These are phyloP conservation scores for Bombus sylvicola DNA, from an alignment of 1,140 invertebrate genomes.

Conservation along the genomic window DNA sequence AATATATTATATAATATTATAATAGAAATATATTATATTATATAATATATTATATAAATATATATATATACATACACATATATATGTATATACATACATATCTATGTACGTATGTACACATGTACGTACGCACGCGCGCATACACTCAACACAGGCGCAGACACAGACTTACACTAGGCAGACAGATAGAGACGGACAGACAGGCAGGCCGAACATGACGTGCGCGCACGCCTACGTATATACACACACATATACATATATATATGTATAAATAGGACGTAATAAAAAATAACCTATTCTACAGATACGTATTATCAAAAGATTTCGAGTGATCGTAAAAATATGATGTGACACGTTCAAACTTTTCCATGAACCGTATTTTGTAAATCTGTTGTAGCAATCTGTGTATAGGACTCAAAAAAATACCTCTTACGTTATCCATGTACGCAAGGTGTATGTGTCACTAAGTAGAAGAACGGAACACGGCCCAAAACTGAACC, in stretches of 20 bases:
- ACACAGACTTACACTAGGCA: background rate
- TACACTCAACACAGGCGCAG: background rate
- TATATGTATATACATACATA: too few species aligned
- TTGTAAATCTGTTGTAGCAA: conserved; percentile 60
- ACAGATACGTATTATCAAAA: conserved; percentile 65
- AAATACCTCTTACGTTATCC: conserved; percentile 53
- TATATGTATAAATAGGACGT: conserved; percentile 60
- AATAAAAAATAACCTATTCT: conserved; percentile 70
- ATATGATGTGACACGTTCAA: conserved; percentile 62
- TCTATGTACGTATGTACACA: too few species aligned
- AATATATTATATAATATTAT: background rate
- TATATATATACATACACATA: too few species aligned
- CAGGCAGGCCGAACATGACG: background rate
- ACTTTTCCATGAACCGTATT: conserved; percentile 52
- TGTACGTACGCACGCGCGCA: too few species aligned
- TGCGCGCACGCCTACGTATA: background rate
- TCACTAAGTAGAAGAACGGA: conserved; percentile 71
- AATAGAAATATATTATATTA: too few species aligned
- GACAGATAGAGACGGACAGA: background rate
- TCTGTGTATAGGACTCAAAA: conserved; percentile 64
- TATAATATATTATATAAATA: too few species aligned
- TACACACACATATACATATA: conserved; percentile 7
- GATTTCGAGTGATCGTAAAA: conserved; percentile 65
- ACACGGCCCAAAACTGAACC: conserved; percentile 67
- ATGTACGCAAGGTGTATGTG: conserved; percentile 60